Evolutionary conservation across 2,888 invertebrate species (phyloP), one percentile per base, ranked within the genome.

Genomic region (Mythimna ferrago): DNA sequence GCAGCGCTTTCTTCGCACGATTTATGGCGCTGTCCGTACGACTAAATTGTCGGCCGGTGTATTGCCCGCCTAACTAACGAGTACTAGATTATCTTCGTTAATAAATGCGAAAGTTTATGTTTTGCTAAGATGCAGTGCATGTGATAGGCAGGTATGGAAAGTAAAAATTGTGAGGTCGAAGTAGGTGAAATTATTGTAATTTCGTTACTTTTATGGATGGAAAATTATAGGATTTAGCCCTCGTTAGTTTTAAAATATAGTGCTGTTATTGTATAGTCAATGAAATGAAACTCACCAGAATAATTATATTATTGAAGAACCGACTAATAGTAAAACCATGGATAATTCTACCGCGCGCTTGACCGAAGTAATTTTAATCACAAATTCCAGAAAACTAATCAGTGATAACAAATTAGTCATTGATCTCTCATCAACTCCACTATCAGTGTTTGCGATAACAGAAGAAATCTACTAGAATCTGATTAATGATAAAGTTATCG

Each of bases 1-100:
- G 73, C 76, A 75, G 77, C 77, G 82, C 86, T 86, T 86, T 86
- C 86, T 85, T 86, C 73, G 65, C 53, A 82, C 78, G 80, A 86
- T 86, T 86, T 86, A 86, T 86, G 73, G 81, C 74, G 63, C 68
- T 74, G 81, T 76, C 78, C 69, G 81, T 74, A 63, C 80, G 71
- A 76, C 83, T 81, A 81, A 85, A 86, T 83, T 82, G 85, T 83
- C 76, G 83, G 81, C 71, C 63, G 69, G 79, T 84, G 80, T 80
- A 76, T 60, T 74, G 61, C 64, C 71, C 76, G 72, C 84, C 79
- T 81, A 81, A 85, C 82, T 80, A 85, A 84, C 82, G 67, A 85
- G 71, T 76, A 84, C 82, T 82, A 82, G 84, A 83, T 79, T 82
- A 85, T 84, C 73, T 78, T 80, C 72, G 78, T 78, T 84, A 84